Conservation (phyloP, 2,113 vertebrate species). For the Ageneiosus marmoratus region DNA sequence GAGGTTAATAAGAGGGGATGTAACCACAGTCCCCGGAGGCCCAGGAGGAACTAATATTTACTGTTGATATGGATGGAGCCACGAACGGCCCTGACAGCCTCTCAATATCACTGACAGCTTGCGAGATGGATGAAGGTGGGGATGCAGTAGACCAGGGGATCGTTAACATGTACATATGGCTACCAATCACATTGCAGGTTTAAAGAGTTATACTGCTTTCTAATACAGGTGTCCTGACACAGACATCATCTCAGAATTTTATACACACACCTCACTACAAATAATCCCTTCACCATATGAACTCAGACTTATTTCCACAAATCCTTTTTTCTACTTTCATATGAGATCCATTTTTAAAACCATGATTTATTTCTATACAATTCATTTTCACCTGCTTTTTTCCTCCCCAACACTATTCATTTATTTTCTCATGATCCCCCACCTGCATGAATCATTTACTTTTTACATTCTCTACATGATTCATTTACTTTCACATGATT, state of each 20-base stretch:
- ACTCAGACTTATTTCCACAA: too few relatives aligned
- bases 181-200: slow-evolving; percentile 61
- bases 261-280: neutral
- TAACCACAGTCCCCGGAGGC: slow-evolving; percentile 59
- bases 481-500: too few relatives aligned
- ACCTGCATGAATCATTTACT: neutral
- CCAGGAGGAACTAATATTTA: slow-evolving; percentile 66
- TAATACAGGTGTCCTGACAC: neutral
- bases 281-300: too few relatives aligned
- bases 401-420: neutral
- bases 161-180: slow-evolving; percentile 64
- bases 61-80: slow-evolving; percentile 64
- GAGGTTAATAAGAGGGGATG: slow-evolving; percentile 66
- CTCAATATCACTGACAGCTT: slow-evolving; percentile 66
- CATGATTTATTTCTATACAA: neutral
- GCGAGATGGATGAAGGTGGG: slow-evolving; percentile 60
- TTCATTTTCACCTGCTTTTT: neutral
- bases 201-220: neutral
- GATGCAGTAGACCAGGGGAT: slow-evolving; percentile 62
- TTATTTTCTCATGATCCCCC: neutral
- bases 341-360: neutral
- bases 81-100: slow-evolving; percentile 63
- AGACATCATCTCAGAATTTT: neutral
- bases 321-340: neutral
- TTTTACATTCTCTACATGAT: neutral